phyloP scores from a whole-genome alignment of 2,888 invertebrate species.

The Cepaea hortensis region DNA sequence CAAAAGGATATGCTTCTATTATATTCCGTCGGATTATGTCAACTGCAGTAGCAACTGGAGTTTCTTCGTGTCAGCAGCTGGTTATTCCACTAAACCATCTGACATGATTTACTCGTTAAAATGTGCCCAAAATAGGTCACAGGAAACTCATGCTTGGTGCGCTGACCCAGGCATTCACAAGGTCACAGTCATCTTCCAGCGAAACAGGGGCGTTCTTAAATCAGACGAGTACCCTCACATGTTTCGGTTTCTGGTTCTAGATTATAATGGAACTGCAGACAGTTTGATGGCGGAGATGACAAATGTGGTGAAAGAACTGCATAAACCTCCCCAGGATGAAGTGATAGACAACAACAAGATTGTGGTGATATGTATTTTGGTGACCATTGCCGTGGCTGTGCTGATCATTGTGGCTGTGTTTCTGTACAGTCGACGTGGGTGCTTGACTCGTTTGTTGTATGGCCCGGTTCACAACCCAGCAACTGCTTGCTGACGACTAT shows the following conservation, averaged over 20 bases:
- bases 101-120: slow-evolving; percentile 14
- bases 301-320: neutral
- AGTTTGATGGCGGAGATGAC: neutral
- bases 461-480: neutral
- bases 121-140: neutral
- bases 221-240: neutral
- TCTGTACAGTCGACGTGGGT: neutral
- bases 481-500: neutral
- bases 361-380: neutral
- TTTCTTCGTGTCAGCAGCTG: neutral
- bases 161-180: neutral
- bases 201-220: neutral
- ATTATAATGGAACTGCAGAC: slow-evolving; percentile 29
- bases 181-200: neutral
- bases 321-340: neutral
- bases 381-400: neutral
- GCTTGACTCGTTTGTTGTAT: neutral
- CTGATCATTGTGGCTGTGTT: neutral
- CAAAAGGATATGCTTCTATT: slow-evolving; percentile 15
- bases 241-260: slow-evolving; percentile 20
- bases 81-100: neutral
- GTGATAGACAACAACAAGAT: neutral
- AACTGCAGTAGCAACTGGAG: slow-evolving; percentile 20
- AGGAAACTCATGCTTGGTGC: slow-evolving; percentile 11
- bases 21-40: neutral